Percentiles rank a stretch among this genome's conserved stretches.
These are phyloP conservation scores for Toxonevra muliebris DNA, from an alignment of 2,888 invertebrate genomes.

Conservation along the genomic window DNA sequence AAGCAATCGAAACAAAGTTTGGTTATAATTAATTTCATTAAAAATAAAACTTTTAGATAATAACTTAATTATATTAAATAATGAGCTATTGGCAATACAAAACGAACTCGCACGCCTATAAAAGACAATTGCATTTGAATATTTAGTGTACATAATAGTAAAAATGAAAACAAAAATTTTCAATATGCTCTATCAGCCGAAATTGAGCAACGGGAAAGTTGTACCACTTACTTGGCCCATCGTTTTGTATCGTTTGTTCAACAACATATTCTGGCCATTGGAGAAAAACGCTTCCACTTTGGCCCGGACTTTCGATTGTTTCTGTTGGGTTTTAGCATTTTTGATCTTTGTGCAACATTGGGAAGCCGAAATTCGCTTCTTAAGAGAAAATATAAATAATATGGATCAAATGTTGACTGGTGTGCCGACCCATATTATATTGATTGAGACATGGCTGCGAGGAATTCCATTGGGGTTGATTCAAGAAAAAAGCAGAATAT, in stretches of 20 bases:
- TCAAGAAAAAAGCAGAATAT: conserved; percentile 38
- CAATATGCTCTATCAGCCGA: conserved; percentile 49
- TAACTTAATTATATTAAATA: background rate
- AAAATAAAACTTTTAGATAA: background rate
- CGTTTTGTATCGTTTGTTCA: conserved; percentile 43
- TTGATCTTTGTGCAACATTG: conserved; percentile 44
- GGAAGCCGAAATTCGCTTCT: conserved; percentile 50
- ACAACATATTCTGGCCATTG: conserved; percentile 52
- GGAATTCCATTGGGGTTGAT: conserved; percentile 47
- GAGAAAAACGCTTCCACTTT: conserved; percentile 42
- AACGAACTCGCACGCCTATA: background rate
- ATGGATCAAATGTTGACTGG: conserved; percentile 52
- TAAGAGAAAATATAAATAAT: conserved; percentile 43
- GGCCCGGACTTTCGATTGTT: conserved; percentile 39
- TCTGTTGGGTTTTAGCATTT: conserved; percentile 41
- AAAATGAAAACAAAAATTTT: background rate
- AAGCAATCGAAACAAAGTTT: no score
- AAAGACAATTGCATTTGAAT: background rate
- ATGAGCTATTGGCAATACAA: background rate
- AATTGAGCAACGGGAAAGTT: conserved; percentile 41
- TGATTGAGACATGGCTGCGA: conserved; percentile 50
- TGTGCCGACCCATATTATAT: conserved; percentile 48
- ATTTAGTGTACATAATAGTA: background rate
- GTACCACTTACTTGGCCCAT: conserved; percentile 49
- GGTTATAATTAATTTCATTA: no score